These are phyloP conservation scores for Plusia festucae DNA, from an alignment of 2,888 invertebrate genomes.

Conservation along the genomic window DNA sequence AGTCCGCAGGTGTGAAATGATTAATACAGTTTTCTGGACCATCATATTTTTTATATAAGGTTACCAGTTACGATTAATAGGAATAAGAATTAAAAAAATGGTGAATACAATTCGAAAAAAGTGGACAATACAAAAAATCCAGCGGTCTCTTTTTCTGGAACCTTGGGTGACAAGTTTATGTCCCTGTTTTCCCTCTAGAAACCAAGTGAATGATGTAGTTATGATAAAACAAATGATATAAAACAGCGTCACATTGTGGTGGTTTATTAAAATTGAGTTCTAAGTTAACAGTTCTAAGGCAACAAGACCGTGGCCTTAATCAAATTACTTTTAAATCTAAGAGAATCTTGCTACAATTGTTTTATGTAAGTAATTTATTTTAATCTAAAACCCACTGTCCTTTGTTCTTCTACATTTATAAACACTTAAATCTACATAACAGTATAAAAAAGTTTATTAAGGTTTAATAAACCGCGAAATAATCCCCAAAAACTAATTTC, in stretches of 20 bases:
- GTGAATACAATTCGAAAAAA: not conserved
- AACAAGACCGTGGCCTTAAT: not conserved
- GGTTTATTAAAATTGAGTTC: not conserved
- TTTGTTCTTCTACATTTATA: slow-evolving; percentile 6
- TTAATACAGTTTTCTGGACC: too few relatives aligned
- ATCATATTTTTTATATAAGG: too few relatives aligned
- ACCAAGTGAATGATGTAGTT: too few relatives aligned
- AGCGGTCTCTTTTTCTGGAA: too few relatives aligned
- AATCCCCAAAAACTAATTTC: slow-evolving; percentile 45
- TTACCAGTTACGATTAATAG: too few relatives aligned
- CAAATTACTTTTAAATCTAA: slow-evolving; percentile 5
- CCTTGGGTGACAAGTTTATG: too few relatives aligned
- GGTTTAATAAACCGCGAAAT: slow-evolving; percentile 39
- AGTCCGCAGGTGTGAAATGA: too few relatives aligned
- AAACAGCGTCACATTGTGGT: not conserved
- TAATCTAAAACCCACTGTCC: slow-evolving; percentile 7
- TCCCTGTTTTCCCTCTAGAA: too few relatives aligned
- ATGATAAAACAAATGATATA: too few relatives aligned
- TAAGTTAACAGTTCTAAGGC: too few relatives aligned
- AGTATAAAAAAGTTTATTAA: slow-evolving; percentile 37
- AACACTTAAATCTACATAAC: not conserved
- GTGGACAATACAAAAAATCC: not conserved
- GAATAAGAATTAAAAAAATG: too few relatives aligned
- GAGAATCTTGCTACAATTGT: not conserved
- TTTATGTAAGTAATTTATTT: slow-evolving; percentile 2